Evolutionary conservation across 2,888 invertebrate species (phyloP).

Genomic region (Mycalesis mineus): DNA sequence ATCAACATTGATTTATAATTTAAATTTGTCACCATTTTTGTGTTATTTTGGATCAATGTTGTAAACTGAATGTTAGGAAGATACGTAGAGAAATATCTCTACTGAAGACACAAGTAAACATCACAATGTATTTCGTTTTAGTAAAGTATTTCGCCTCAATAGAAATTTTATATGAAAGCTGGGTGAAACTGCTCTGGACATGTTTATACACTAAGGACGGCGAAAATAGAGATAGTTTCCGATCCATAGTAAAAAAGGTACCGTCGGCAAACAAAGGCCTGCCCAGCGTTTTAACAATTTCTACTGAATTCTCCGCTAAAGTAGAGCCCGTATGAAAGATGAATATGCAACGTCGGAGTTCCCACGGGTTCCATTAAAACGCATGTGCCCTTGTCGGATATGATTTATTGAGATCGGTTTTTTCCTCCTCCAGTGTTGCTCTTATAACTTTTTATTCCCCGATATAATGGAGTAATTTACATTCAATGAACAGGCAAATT

Average conservation of each 20-base stretch:
- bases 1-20: no score
- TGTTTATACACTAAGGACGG: neutral
- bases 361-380: slow-evolving; percentile 40
- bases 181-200: neutral
- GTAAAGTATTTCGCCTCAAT: neutral
- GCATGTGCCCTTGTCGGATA: slow-evolving; percentile 37
- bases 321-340: slow-evolving; percentile 58
- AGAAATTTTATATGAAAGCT: neutral
- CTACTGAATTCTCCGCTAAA: slow-evolving; percentile 49
- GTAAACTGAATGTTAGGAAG: no score
- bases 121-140: no score
- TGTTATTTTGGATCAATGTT: no score
- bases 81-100: no score
- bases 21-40: no score
- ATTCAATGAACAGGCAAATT: slow-evolving; percentile 10
- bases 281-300: slow-evolving; percentile 59
- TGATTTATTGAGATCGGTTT: slow-evolving; percentile 48
- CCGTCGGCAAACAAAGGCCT: slow-evolving; percentile 65
- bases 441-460: slow-evolving; percentile 4
- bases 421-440: slow-evolving; percentile 34
- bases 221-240: slow-evolving; percentile 4
- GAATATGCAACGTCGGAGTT: slow-evolving; percentile 59
- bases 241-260: slow-evolving; percentile 59
- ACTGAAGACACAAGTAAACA: no score
- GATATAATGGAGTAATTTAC: slow-evolving; percentile 5